These are phyloP conservation scores for Xyrichtys novacula DNA, from an alignment of 2,797 vertebrate genomes.

Conservation along the genomic window DNA sequence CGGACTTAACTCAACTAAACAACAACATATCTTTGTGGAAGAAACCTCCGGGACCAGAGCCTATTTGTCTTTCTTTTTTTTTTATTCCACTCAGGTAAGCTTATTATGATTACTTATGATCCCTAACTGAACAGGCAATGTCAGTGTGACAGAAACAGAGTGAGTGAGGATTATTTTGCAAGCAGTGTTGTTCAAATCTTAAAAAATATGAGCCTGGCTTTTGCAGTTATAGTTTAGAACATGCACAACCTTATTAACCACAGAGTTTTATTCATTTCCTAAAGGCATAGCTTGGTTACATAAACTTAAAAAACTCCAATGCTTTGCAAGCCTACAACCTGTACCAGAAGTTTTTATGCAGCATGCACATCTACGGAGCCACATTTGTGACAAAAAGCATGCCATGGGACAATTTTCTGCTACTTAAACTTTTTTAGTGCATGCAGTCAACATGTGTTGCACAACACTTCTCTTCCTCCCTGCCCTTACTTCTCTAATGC, in stretches of 20 bases:
- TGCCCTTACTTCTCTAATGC: conserved; percentile 54
- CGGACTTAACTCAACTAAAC: conserved; percentile 1
- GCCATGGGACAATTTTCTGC: background rate
- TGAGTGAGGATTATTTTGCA: conserved; percentile 7
- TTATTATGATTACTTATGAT: conserved; percentile 11
- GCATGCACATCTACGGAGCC: background rate
- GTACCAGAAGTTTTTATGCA: background rate
- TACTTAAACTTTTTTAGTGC: conserved; percentile 27
- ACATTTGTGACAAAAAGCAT: conserved; percentile 12
- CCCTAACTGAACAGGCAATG: conserved; percentile 11
- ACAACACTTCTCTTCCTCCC: conserved; percentile 51
- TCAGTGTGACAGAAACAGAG: conserved; percentile 2
- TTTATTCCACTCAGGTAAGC: conserved; percentile 60
- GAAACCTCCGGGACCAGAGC: conserved; percentile 1
- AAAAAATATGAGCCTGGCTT: background rate
- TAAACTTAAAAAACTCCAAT: background rate
- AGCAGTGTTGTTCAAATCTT: background rate
- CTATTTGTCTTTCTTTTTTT: background rate
- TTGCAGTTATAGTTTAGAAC: conserved; percentile 18
- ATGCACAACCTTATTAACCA: background rate
- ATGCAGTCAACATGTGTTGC: conserved; percentile 58
- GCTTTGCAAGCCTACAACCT: conserved; percentile 11
- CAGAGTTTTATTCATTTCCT: background rate
- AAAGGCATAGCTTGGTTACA: background rate
- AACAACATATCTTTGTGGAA: conserved; percentile 1